phyloP scores from a whole-genome alignment of 1,140 invertebrate species.

The Diprion similis region DNA sequence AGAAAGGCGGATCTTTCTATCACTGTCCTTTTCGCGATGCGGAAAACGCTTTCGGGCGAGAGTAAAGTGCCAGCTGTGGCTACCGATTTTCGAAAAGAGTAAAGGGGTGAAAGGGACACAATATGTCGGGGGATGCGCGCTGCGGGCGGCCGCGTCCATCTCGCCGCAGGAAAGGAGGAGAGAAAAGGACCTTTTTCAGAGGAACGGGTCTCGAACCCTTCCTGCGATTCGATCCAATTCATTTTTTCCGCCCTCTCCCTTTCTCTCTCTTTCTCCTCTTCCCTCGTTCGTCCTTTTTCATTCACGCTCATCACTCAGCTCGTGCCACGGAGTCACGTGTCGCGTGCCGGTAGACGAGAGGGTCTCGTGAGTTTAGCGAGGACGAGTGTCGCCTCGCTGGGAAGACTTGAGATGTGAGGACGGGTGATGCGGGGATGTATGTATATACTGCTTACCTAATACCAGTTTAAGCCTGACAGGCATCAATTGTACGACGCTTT shows the following conservation, averaged over 20 bases:
- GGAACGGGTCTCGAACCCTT: slow-evolving; percentile 27
- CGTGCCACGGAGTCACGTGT: slow-evolving; percentile 35
- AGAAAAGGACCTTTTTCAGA: slow-evolving; percentile 31
- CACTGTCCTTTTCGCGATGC: neutral
- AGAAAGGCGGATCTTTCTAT: neutral
- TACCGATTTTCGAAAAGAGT: neutral
- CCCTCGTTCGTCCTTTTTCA: slow-evolving; percentile 21
- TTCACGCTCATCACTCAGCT: neutral
- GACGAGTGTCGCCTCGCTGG: neutral
- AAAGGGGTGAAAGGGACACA: slow-evolving; percentile 5
- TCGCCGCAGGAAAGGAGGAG: too few relatives aligned
- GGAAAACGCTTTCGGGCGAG: neutral
- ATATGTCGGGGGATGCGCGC: neutral
- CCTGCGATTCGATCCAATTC: neutral
- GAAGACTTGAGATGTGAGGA: too few relatives aligned
- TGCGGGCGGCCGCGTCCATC: slow-evolving; percentile 3
- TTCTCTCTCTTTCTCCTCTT: slow-evolving; percentile 20
- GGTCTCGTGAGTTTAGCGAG: slow-evolving; percentile 21
- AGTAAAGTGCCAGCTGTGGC: slow-evolving; percentile 1
- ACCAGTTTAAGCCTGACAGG: too few relatives aligned
- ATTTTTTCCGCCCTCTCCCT: slow-evolving; percentile 19
- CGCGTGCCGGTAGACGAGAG: slow-evolving; percentile 50
- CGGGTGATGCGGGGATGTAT: too few relatives aligned
- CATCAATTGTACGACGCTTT: too few relatives aligned
- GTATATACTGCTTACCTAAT: too few relatives aligned